Percentiles rank a stretch among this genome's conserved stretches.
phyloP scores from a whole-genome alignment of 1,140 invertebrate species.

The Dufourea novaeangliae region DNA sequence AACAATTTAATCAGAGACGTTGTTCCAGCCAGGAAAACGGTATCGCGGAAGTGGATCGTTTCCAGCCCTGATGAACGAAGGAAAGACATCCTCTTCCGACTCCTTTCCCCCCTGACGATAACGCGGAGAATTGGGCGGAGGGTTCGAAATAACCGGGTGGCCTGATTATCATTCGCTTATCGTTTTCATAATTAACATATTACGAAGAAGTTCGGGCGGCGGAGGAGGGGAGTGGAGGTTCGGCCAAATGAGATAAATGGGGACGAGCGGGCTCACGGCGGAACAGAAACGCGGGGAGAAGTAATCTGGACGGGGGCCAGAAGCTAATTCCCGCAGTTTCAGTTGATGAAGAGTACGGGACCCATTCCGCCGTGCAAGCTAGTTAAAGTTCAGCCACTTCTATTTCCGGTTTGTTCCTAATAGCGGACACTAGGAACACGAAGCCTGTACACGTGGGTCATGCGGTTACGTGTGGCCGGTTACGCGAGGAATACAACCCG shows the following conservation, averaged over 20 bases:
- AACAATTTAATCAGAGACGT: slow-evolving; percentile 18
- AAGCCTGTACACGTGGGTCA: background rate
- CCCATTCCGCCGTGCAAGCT: slow-evolving; percentile 64
- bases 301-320: slow-evolving; percentile 75
- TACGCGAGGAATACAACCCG: background rate
- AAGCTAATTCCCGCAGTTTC: slow-evolving; percentile 74
- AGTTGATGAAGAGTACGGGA: slow-evolving; percentile 74
- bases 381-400: slow-evolving; percentile 74
- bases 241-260: slow-evolving; percentile 56
- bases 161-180: slow-evolving; percentile 48
- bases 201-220: slow-evolving; percentile 37
- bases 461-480: background rate
- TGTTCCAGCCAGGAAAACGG: background rate
- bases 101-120: slow-evolving; percentile 6
- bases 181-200: slow-evolving; percentile 59
- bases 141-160: slow-evolving; percentile 18
- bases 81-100: background rate
- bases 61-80: background rate
- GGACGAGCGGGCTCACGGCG: slow-evolving; percentile 11
- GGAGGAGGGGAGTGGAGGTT: no score
- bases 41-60: background rate
- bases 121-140: slow-evolving; percentile 6
- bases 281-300: slow-evolving; percentile 48
- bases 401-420: slow-evolving; percentile 71
- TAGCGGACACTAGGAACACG: slow-evolving; percentile 51